Evolutionary conservation across 2,113 vertebrate genomes (phyloP).

Genomic region (Phalacrocorax aristotelis): DNA sequence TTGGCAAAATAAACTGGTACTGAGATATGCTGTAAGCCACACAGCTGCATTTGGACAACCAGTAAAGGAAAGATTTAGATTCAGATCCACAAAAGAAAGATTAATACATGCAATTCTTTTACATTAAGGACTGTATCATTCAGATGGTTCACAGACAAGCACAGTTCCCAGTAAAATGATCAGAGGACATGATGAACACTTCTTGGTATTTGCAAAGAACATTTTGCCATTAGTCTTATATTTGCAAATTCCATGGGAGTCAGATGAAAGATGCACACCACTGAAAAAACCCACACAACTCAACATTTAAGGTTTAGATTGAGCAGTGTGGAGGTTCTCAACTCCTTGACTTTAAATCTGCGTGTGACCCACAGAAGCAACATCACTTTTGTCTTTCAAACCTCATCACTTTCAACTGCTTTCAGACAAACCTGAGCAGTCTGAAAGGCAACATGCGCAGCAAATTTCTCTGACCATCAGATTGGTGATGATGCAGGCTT

Average conservation of each 20-base stretch:
- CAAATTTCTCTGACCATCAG: neutral
- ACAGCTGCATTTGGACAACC: neutral
- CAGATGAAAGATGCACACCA: neutral
- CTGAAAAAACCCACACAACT: neutral
- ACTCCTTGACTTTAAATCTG: neutral
- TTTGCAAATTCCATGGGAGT: neutral
- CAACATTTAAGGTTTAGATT: neutral
- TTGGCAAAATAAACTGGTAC: rapidly evolving
- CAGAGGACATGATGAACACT: neutral
- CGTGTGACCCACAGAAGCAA: neutral
- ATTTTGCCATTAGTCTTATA: neutral
- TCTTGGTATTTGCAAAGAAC: neutral
- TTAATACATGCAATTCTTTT: neutral
- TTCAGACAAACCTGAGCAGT: neutral
- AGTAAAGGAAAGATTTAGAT: neutral
- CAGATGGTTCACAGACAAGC: neutral
- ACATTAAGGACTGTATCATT: neutral
- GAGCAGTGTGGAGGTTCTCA: neutral
- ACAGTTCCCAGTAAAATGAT: neutral
- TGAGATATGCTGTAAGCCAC: rapidly evolving
- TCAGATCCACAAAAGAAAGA: neutral
- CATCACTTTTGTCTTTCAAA: neutral
- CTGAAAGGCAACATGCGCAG: neutral
- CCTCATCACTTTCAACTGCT: neutral
- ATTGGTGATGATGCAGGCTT: neutral